Base-by-base conservation (phyloP, 2,888 invertebrate genomes). In the Heteromurus nitidus region DNA sequence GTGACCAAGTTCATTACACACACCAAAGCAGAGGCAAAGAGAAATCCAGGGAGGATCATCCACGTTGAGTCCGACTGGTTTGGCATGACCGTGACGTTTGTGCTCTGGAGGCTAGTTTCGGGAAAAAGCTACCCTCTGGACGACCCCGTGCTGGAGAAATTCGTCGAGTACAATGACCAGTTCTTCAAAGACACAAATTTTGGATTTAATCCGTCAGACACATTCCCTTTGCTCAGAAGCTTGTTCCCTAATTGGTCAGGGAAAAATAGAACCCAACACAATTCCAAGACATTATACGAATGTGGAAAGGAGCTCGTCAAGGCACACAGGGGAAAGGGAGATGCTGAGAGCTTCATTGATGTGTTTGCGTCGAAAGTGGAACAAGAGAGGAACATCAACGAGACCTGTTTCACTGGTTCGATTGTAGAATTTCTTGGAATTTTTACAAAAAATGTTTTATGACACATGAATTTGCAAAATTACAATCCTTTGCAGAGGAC, bases 211-310 rank as follows among this genome's bases (percentile, higher is more conserved):
- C 16, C 47, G 7, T 36, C 30, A 0, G 30, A 67, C 7, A 31
- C 67, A 1, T 76, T 76, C 60, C 76, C 76, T 3, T 24, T 68
- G 58, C 47, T 76, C 18, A 22, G 76, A 26, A 36, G 68, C 26
- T 44, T 26, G 28, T 68, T 76, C 9, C 68, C 55, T 1, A 47
- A 42, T 7, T 67, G 53, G 53, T 65, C 65, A 0, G 28, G 65
- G 16, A 53, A 44, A 26, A 22, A n/a, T 16, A 7, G 24, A 2
- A 50, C 50, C 26, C 16, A n/a, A 18, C 31, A 60, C 3, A 53
- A 47, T 18, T 18, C 55, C 2, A 11, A 31, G n/a, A 58, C 53
- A 31, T 31, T 75, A n/a, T 50, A 28, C 30, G 53, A 65, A 36
- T 74, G 42, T 50, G 62, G 47, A 30, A 36, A 42, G 24, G 42